Evolutionary conservation across 2,113 vertebrate species (phyloP), one percentile per base, ranked within the genome.

Genomic region (Lagopus leucura): DNA sequence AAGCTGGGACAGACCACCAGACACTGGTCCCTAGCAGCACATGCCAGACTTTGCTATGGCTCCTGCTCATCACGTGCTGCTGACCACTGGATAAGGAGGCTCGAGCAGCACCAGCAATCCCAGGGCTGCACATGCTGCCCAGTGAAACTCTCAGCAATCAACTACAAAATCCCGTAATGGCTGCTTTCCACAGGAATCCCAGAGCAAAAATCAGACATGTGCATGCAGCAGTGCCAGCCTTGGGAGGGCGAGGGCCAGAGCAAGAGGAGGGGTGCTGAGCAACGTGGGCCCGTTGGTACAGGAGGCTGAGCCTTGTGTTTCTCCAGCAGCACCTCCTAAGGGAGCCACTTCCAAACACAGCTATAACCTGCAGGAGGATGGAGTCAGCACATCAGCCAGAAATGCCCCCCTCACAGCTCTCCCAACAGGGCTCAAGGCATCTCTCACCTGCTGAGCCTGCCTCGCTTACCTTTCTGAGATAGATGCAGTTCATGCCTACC

Each of bases 161-260:
- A 27, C 7, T 7, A 36, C 13, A 11, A 7, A 25, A 1, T 38
- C 69, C n/a, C 45, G 67, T 34, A 17, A 15, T 7, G 25, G 27
- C 67, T 78, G 36, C 22, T 73, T 45, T 30, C 45, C 36, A 18
- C 2, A 6, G 57, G 11, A 76, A 34, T 12, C 32, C 64, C 32
- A 40, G 30, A 50, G 13, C 45, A 54, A 45, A 63, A 22, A 2
- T 1, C 22, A 3, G 25, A 28, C 0, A 0, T 0, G 0, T 6
- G 20, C 43, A 43, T 54, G 43, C 3, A 6, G 2, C 25, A 30
- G 6, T 10, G 0, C 8, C 2, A 0, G 36, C 25, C 52, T 54
- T 28, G 52, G 8, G 4, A 67, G 47, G 67, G 10, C 11, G 14
- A 78, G 82, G 4, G 10, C 10, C 69, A 40, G 50, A 58, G 50